Conservation (phyloP, 2,113 vertebrate species). For the Bubo bubo region DNA sequence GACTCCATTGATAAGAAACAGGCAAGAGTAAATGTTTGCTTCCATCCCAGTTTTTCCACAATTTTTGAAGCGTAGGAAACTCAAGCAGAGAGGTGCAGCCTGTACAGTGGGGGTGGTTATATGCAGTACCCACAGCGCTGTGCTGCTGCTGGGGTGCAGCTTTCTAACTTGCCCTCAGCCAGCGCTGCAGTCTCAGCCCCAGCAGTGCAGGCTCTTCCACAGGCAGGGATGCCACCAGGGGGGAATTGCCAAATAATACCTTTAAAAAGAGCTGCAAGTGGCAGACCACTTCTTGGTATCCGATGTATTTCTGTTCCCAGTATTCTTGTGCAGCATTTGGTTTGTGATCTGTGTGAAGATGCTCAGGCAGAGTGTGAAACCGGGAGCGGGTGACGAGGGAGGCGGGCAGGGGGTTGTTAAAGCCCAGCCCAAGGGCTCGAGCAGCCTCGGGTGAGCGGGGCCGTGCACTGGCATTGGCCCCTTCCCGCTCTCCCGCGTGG, state of each 20-base stretch:
- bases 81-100: neutral
- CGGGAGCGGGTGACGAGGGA: neutral
- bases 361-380: neutral
- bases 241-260: no score
- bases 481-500: no score
- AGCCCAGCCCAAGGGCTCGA: no score
- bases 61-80: neutral
- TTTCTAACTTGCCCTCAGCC: neutral
- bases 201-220: neutral
- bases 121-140: no score
- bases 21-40: conserved; percentile 67
- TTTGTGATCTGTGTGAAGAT: neutral
- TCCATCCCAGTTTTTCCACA: neutral
- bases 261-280: neutral
- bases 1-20: conserved; percentile 82
- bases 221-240: no score
- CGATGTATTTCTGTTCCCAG: neutral
- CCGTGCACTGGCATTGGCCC: no score
- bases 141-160: neutral
- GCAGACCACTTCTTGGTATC: neutral
- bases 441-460: no score
- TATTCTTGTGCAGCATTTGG: no score
- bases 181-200: neutral
- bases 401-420: neutral
- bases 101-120: neutral